phyloP scores from a whole-genome alignment of 2,113 vertebrate species.

The Sinocyclocheilus grahami region DNA sequence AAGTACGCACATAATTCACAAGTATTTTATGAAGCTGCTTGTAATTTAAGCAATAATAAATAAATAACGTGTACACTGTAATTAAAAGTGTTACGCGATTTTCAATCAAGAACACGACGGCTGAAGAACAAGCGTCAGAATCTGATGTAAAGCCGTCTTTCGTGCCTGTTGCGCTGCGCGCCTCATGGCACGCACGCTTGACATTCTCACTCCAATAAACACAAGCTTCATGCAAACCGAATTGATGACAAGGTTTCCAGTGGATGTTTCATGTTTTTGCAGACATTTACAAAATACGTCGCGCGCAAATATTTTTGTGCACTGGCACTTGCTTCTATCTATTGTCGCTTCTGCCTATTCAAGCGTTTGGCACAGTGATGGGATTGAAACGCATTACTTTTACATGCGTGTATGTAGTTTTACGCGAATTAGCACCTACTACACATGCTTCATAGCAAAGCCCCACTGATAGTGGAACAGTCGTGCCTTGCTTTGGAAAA shows the following conservation, averaged over 20 bases:
- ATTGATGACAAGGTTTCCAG: not conserved
- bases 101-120: not conserved
- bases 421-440: not conserved
- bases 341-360: not conserved
- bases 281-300: not conserved
- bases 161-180: conserved; percentile 36
- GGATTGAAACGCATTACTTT: not conserved
- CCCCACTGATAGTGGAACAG: not conserved
- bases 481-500: not conserved
- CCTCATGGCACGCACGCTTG: not conserved
- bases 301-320: not conserved
- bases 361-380: not conserved
- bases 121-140: not conserved
- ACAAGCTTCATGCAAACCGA: not conserved
- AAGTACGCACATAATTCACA: not conserved
- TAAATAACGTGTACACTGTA: not conserved
- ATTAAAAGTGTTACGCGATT: not conserved
- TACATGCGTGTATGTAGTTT: not conserved
- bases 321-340: not conserved
- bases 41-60: not conserved
- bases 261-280: not conserved
- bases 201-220: conserved; percentile 10
- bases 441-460: not conserved
- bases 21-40: not conserved
- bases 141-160: not conserved